Evolutionary conservation across 2,797 vertebrate species (phyloP).

Genomic region (Micromesistius poutassou): DNA sequence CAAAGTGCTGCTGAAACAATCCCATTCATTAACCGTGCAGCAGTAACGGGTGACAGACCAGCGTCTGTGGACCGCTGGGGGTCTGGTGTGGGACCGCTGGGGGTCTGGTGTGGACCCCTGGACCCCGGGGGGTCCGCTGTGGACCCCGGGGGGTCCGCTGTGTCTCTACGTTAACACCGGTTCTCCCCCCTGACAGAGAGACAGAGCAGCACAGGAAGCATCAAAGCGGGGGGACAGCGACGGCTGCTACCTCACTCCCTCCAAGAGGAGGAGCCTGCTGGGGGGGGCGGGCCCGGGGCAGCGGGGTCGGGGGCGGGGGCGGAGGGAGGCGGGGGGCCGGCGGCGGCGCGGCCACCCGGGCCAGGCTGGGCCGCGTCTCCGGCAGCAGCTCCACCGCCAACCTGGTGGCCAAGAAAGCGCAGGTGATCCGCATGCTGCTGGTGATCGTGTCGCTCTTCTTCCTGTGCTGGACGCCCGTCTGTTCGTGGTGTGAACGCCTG

Average conservation of each 20-base stretch:
- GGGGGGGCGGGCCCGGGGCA: neutral
- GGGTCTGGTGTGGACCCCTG: no score
- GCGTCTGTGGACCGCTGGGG: no score
- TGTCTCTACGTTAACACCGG: neutral
- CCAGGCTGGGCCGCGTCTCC: conserved; percentile 67
- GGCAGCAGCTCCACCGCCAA: conserved; percentile 83
- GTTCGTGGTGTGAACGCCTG: conserved; percentile 91
- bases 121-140: no score
- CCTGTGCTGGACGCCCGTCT: conserved; percentile 95
- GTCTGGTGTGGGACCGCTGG: no score
- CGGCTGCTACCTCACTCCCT: conserved; percentile 85
- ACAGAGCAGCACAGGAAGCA: conserved; percentile 71
- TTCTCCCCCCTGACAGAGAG: conserved; percentile 38
- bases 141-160: no score
- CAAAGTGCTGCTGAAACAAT: no score
- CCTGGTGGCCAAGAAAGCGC: conserved; percentile 93
- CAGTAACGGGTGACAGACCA: no score
- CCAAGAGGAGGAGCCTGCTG: conserved; percentile 64
- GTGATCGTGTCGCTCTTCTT: conserved; percentile 96
- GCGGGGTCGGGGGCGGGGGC: no score
- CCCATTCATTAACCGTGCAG: no score
- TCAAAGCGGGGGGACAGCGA: conserved; percentile 80
- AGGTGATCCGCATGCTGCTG: conserved; percentile 94
- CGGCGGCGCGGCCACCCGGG: conserved; percentile 19
- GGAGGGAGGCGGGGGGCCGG: neutral